A percentile compares a stretch with the other conserved stretches of the same genome.
Evolutionary conservation across 2,113 vertebrate species (phyloP).

Genomic region (Myotis lucifugus): DNA sequence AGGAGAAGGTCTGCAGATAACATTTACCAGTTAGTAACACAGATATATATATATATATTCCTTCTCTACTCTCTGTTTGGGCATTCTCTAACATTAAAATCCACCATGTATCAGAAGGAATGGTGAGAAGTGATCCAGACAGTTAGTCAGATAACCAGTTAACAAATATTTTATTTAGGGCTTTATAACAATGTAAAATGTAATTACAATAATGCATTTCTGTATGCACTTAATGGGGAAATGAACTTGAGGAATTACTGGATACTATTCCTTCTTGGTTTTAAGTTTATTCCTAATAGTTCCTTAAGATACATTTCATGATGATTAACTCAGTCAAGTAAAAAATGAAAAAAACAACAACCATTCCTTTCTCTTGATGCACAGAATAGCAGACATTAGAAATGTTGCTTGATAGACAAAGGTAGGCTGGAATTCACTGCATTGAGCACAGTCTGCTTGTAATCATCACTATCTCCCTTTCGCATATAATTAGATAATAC

Average conservation of each 20-base stretch:
- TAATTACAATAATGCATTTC: neutral
- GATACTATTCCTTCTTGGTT: neutral
- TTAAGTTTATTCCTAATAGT: neutral
- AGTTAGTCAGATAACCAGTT: slow-evolving; percentile 1
- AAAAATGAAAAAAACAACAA: neutral
- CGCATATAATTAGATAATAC: neutral
- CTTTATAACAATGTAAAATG: neutral
- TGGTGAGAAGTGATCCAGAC: neutral
- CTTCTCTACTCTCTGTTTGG: neutral
- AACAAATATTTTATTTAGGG: slow-evolving; percentile 24
- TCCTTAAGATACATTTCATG: neutral
- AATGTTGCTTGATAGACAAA: neutral
- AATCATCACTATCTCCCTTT: neutral
- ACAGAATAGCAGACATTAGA: neutral
- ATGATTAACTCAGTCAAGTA: neutral
- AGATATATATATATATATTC: neutral
- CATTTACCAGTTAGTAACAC: neutral
- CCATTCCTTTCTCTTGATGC: neutral
- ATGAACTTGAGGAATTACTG: neutral
- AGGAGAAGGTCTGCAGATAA: neutral
- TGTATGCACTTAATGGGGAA: neutral
- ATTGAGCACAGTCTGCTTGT: neutral
- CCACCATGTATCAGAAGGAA: neutral
- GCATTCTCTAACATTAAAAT: neutral
- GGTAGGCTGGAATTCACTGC: neutral